Base-by-base conservation (phyloP, 2,888 invertebrate species). In the Drosophila kambysellisi region DNA sequence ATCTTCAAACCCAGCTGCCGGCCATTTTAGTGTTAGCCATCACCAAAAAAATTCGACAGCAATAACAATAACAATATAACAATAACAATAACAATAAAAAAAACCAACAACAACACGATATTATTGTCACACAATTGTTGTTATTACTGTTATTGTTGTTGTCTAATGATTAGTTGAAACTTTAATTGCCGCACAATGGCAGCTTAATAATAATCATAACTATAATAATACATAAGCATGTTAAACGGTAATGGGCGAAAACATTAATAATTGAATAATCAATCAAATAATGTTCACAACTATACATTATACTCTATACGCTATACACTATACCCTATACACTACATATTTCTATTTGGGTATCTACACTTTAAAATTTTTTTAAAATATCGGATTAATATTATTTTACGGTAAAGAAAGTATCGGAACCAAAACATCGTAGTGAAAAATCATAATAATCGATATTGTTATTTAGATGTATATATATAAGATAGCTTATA, bases 151-250 rank as follows among this genome's bases (percentile, higher is more conserved):
- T 65, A 68, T 81, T 87, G 76, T 84, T 76, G 75, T 74, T 78
- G 78, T 69, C 51, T 60, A 39, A 61, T 79, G 90, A 86, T 86
- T 88, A 86, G 85, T 90, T 88, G 85, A 88, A 76, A 71, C 83
- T 70, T 88, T 83, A 86, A 86, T 90, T 86, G 85, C 83, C 76
- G 78, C 81, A 86, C 90, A 89, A 89, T 85, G 81, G 74, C 86
- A 80, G 78, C 68, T 72, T 71, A 79, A 84, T 71, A 77, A 79
- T 61, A 46, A 67, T 75, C 37, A 83, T 68, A 69, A 58, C 63
- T 58, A 76, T 65, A 69, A 58, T 67, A 66, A 59, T 51, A 82
- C 57, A 70, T 58, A 68, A 61, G 68, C 59, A 54, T 33, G 25
- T 60, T 74, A 20, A 62, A 58, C 76, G 43, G 59, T 50, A 67